A percentile compares a stretch with the other conserved stretches of the same genome.
Conservation (phyloP, 2,113 vertebrate genomes). For the Gambusia holbrooki region DNA sequence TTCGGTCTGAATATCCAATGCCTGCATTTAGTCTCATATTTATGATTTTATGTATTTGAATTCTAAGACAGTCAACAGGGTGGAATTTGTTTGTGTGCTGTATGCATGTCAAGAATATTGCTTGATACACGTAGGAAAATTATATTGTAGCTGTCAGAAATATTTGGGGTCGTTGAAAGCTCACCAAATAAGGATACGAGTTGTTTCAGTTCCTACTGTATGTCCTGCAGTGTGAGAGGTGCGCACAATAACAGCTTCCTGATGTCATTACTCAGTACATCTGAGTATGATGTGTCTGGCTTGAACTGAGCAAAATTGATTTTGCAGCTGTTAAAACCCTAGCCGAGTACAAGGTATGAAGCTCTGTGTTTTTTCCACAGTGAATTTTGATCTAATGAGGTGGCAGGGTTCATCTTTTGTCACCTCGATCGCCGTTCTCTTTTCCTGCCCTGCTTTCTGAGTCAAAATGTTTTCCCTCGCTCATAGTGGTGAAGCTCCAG, state of each 20-base stretch:
- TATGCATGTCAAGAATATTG: neutral
- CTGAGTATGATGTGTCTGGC: neutral
- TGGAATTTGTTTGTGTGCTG: neutral
- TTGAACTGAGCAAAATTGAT: constrained; percentile 9
- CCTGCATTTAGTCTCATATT: neutral
- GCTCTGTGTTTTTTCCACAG: constrained; percentile 39
- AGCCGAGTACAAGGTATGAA: neutral
- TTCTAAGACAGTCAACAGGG: neutral
- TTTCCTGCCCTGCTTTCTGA: constrained; percentile 48
- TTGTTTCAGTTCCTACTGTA: neutral
- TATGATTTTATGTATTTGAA: neutral
- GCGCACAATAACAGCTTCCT: neutral
- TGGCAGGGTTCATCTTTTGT: constrained; percentile 34
- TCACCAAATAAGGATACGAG: neutral
- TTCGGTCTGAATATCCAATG: neutral
- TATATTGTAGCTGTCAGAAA: neutral
- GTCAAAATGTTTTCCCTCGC: constrained; percentile 60
- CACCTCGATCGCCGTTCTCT: constrained; percentile 29
- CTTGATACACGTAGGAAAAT: neutral
- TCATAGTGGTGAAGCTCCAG: constrained; percentile 39
- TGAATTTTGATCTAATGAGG: constrained; percentile 40
- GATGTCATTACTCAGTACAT: neutral
- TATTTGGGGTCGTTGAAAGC: neutral
- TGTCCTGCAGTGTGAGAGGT: neutral
- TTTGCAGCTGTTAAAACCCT: constrained; percentile 33